Evolutionary conservation across 30 jellyfish, hydroid and myxozoan species (phyloP).

Genomic region (Rhopilema esculentum): DNA sequence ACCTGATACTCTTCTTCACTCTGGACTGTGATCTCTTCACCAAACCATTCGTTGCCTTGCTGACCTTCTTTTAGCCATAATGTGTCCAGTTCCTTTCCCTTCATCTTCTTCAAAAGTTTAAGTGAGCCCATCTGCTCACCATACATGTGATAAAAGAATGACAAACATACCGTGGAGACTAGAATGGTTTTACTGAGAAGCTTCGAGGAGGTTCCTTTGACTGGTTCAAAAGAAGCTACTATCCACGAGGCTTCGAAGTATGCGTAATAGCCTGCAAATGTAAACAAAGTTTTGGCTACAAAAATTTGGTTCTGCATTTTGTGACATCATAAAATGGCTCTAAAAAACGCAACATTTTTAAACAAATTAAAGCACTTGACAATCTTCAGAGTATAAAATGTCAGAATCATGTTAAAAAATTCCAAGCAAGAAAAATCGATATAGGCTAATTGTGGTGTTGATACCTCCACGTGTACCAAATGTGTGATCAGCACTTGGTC

Average conservation of each 20-base stretch:
- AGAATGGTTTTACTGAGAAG: slow-evolving; percentile 64
- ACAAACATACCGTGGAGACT: slow-evolving; percentile 65
- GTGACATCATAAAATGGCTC: neutral
- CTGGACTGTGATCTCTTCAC: slow-evolving; percentile 61
- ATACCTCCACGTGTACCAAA: slow-evolving; percentile 19
- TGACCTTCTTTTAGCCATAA: slow-evolving; percentile 83
- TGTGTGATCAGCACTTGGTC: slow-evolving; percentile 85
- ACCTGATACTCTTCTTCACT: slow-evolving; percentile 56
- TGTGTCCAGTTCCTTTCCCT: neutral
- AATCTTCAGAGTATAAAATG: too few species aligned
- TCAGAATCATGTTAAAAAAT: too few species aligned
- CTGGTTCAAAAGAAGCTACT: slow-evolving; percentile 2
- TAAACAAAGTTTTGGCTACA: too few species aligned
- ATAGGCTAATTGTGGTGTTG: neutral
- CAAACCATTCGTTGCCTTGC: slow-evolving; percentile 84
- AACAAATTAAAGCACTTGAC: too few species aligned
- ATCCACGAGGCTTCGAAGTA: slow-evolving; percentile 91
- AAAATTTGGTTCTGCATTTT: too few species aligned
- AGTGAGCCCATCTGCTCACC: slow-evolving; percentile 62
- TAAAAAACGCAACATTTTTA: too few species aligned
- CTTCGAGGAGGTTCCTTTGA: slow-evolving; percentile 48
- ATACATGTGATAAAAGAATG: slow-evolving; percentile 84
- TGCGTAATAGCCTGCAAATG: slow-evolving; percentile 67
- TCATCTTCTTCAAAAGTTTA: slow-evolving; percentile 7
- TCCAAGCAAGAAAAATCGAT: too few species aligned